phyloP scores from a whole-genome alignment of 2,888 invertebrate genomes.

The Unio pictorum region DNA sequence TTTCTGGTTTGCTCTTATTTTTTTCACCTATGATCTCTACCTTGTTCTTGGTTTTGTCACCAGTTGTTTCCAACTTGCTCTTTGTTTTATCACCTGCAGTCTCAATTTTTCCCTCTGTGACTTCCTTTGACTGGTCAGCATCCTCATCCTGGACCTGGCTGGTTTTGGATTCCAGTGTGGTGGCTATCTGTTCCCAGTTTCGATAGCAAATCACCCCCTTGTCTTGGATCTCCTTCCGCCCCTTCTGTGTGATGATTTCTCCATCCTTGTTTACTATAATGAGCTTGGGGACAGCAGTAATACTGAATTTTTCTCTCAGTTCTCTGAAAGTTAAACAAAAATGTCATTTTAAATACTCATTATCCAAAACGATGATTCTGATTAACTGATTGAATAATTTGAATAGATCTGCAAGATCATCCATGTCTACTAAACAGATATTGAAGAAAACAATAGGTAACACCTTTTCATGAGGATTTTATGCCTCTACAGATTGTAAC shows the following conservation, averaged over 20 bases:
- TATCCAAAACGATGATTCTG: background rate
- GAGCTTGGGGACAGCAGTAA: constrained; percentile 73
- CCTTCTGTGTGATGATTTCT: constrained; percentile 69
- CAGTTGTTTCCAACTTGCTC: too few species aligned
- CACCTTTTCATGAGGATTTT: too few species aligned
- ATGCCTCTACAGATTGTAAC: too few species aligned
- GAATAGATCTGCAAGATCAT: background rate
- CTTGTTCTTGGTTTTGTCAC: too few species aligned
- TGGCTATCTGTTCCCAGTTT: constrained; percentile 39
- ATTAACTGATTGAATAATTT: background rate
- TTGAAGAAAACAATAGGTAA: too few species aligned
- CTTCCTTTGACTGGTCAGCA: constrained; percentile 2
- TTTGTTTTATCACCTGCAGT: background rate
- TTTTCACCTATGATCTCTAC: too few species aligned
- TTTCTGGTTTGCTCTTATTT: too few species aligned
- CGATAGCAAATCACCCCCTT: constrained; percentile 55
- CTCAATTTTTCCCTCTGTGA: constrained; percentile 8
- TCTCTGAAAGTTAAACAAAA: constrained; percentile 56
- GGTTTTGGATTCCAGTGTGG: constrained; percentile 25
- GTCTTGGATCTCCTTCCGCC: constrained; percentile 71
- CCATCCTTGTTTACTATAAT: constrained; percentile 72
- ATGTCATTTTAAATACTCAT: background rate
- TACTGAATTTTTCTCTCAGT: constrained; percentile 69
- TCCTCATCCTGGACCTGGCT: constrained; percentile 9
- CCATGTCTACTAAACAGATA: too few species aligned